Conservation (phyloP, 2,888 invertebrate genomes). For the Acleris laterana region DNA sequence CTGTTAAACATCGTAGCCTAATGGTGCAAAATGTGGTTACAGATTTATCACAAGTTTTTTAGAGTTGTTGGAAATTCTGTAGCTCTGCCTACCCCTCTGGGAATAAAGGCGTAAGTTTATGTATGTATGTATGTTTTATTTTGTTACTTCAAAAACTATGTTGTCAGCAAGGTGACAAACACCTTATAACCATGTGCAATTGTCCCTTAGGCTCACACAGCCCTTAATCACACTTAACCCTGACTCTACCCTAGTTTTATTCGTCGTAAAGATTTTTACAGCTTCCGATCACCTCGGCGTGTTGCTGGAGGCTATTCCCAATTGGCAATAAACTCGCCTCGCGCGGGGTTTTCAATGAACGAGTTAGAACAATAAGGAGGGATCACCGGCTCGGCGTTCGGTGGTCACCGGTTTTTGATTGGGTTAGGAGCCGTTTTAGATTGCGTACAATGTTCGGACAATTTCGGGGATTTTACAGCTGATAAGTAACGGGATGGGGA, state of each 20-base stretch:
- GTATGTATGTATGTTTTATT: too few species aligned
- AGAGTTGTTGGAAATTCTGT: too few species aligned
- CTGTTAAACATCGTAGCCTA: too few species aligned
- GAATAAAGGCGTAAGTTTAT: too few species aligned
- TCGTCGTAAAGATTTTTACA: slow-evolving; percentile 77
- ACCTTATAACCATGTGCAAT: slow-evolving; percentile 8
- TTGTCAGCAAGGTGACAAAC: background rate
- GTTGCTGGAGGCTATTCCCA: slow-evolving; percentile 51
- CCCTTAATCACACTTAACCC: slow-evolving; percentile 76
- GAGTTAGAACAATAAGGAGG: slow-evolving; percentile 45
- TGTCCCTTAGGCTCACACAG: slow-evolving; percentile 15
- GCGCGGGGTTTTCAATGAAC: slow-evolving; percentile 60
- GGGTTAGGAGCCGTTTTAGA: slow-evolving; percentile 43
- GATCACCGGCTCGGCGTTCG: slow-evolving; percentile 33
- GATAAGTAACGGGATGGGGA: background rate
- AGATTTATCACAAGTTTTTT: too few species aligned
- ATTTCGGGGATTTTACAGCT: slow-evolving; percentile 17
- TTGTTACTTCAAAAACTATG: background rate
- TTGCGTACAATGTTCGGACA: slow-evolving; percentile 40
- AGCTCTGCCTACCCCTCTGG: too few species aligned
- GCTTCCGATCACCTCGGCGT: slow-evolving; percentile 60
- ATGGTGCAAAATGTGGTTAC: too few species aligned
- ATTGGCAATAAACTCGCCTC: slow-evolving; percentile 62
- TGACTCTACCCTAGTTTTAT: slow-evolving; percentile 68
- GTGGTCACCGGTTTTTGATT: slow-evolving; percentile 43